Evolutionary conservation across 2,113 vertebrate genomes (phyloP).

Genomic region (Illadopsis cleaveri): DNA sequence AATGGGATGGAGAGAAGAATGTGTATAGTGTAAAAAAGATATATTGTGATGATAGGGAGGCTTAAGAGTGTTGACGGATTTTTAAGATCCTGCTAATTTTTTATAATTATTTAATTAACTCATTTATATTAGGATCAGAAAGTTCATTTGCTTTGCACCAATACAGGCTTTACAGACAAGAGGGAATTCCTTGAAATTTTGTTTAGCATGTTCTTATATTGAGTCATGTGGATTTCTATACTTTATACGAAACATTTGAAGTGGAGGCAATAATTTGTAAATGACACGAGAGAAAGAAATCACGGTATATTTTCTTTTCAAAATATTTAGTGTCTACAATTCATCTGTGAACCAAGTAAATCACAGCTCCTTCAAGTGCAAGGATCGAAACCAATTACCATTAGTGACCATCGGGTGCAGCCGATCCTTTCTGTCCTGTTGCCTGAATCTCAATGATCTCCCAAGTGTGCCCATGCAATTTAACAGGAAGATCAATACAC

Average conservation of each 20-base stretch:
- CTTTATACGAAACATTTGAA: slow-evolving; percentile 9
- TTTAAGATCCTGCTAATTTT: slow-evolving; percentile 3
- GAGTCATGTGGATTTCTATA: neutral
- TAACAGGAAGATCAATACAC: slow-evolving; percentile 93
- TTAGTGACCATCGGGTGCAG: slow-evolving; percentile 86
- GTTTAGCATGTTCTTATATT: neutral
- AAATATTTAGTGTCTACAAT: slow-evolving; percentile 92
- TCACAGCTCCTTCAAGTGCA: slow-evolving; percentile 82
- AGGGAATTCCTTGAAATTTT: slow-evolving; percentile 6
- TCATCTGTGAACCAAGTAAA: slow-evolving; percentile 85
- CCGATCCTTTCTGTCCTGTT: slow-evolving; percentile 82
- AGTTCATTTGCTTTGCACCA: neutral
- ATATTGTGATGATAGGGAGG: neutral
- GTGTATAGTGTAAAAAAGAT: neutral
- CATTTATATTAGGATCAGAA: slow-evolving; percentile 3
- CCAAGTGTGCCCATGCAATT: slow-evolving; percentile 91
- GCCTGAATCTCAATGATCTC: slow-evolving; percentile 88
- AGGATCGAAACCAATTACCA: slow-evolving; percentile 99
- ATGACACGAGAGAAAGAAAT: slow-evolving; percentile 63
- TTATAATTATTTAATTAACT: slow-evolving; percentile 14
- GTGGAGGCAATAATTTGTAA: slow-evolving; percentile 59
- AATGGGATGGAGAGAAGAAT: neutral
- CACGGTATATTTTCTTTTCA: slow-evolving; percentile 79
- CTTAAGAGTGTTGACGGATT: neutral
- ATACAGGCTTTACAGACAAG: neutral